Percentiles rank a stretch among this genome's conserved stretches.
Conservation (phyloP, 1,140 invertebrate genomes). For the Maniola jurtina region DNA sequence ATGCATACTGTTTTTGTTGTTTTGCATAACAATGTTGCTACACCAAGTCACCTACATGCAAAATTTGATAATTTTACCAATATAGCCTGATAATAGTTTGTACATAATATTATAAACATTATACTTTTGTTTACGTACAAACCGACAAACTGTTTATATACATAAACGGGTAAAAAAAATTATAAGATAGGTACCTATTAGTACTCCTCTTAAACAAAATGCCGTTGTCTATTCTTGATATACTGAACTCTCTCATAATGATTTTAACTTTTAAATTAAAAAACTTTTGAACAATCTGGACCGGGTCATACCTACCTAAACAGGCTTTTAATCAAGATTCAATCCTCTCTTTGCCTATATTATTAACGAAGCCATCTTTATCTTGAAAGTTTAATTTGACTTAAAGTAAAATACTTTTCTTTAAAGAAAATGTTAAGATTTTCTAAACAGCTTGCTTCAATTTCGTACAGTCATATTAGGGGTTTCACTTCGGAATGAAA, state of each 20-base stretch:
- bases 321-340: conserved; percentile 35
- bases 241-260: conserved; percentile 18
- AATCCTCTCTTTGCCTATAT: conserved; percentile 30
- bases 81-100: no score
- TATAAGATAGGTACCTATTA: neutral
- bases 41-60: neutral
- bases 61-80: no score
- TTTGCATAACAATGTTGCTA: neutral
- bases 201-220: neutral
- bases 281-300: conserved; percentile 30
- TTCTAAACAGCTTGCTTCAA: no score
- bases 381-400: conserved; percentile 18
- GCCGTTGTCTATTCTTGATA: neutral
- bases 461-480: no score
- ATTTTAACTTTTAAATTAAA: conserved; percentile 29
- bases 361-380: conserved; percentile 20
- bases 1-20: neutral
- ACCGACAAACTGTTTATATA: no score
- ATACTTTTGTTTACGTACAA: no score
- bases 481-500: no score
- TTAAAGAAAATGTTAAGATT: no score
- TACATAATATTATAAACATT: no score
- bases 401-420: conserved; percentile 1
- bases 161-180: no score
- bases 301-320: conserved; percentile 19